Base-by-base conservation (phyloP, 1,140 invertebrate species). In the Meloidogyne floridensis region DNA sequence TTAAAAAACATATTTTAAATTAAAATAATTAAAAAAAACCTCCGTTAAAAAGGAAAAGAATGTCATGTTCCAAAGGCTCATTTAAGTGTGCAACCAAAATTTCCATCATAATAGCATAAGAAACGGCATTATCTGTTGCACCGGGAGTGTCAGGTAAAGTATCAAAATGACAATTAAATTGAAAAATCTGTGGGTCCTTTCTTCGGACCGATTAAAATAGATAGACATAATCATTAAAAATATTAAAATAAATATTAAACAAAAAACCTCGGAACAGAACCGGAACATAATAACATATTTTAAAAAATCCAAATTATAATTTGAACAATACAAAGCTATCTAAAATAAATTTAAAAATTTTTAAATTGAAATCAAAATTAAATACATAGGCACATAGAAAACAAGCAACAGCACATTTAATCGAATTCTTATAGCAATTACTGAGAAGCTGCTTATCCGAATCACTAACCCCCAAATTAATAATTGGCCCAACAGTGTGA, bases 91-190 rank as follows among this genome's bases (percentile, higher is more conserved):
- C 87, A 91, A 98, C 92, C 77, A 96, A 90, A 53, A 94, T 92
- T 92, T 97, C 96, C 87, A 97, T 91, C 94, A 96, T 95, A 72
- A 96, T 93, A 10, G 94, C 94, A 92, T 96, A 97, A 85, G 71
- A 72, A 54, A 88, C 89, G 13, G 87, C 83, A 70, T 90, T 87
- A 75, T 89, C 88, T 56, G 89, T 90, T n/a, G 89, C 88, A 54
- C 94, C 94, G 89, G 94, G 94, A 90, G 95, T 96, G 85, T 94
- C 94, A 15, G 94, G 92, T 86, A 96, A 94, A 75, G 94, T 93
- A 91, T 98, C 96, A 91, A 94, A 96, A 91, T 98, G 96, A 90
- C 95, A 96, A 91, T 97, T 98, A 77, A 84, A 98, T 91, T 89
- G 94, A 94, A 85, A 93, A 91, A 69, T 87, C 91, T 87, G 84